Base-by-base conservation (phyloP, 2,113 vertebrate genomes). In the Sialia sialis region DNA sequence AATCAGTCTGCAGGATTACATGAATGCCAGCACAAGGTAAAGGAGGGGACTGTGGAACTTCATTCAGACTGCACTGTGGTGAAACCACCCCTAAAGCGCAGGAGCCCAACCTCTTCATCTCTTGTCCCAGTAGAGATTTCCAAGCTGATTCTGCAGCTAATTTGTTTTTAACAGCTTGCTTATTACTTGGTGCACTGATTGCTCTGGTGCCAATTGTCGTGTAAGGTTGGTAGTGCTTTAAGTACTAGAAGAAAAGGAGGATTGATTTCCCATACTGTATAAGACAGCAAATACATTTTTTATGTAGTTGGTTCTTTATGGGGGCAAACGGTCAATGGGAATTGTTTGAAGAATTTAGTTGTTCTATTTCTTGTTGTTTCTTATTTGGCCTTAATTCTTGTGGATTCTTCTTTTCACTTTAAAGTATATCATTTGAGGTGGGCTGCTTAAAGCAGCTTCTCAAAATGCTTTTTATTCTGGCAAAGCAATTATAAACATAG, bases 81-180 rank as follows among this genome's bases (percentile, higher is more conserved):
- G 62, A 82, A 91, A 82, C 26, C 38, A 41, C 26, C 41, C 55
- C 46, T 67, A 21, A 60, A 64, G 39, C 0, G 0, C 29, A 90
- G 54, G 29, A 91, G 90, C 84, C 67, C 62, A 82, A 4, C 21
- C 10, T 67, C 62, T 77, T 93, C 74, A 64, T 87, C 91, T 89
- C 52, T 63, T 84, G 51, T 82, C 29, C 56, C 27, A 58, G 7
- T 6, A 49, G 48, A 91, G 93, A 82, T 87, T 84, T 89, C 54
- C 66, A 89, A 69, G 49, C 29, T 79, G 81, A 88, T 86, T 94
- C 58, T 89, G 70, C 49, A 89, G 54, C 58, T 79, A 44, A 73
- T 72, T 72, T 73, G 12, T 68, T 90, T 95, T 90, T 85, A 90
- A 90, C 87, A 88, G 36, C 82, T 16, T 87, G 82, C 32, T 73